Conservation (phyloP, 2,113 vertebrate genomes). For the Oncorhynchus masou region DNA sequence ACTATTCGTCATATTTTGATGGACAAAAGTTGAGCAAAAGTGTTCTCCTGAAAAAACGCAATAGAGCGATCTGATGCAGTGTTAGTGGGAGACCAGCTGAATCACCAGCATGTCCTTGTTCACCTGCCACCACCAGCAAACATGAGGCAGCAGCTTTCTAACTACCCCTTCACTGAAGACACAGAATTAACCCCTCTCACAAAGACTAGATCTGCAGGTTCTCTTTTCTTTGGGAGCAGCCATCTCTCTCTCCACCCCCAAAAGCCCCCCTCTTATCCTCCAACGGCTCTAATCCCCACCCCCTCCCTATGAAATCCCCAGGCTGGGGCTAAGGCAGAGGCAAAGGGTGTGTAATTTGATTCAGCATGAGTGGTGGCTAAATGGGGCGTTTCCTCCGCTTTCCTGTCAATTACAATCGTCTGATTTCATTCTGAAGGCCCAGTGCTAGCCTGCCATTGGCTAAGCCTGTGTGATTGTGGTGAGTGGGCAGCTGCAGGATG, state of each 20-base stretch:
- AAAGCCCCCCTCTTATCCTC: conserved; percentile 42
- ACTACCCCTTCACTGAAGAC: conserved; percentile 30
- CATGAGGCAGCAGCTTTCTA: conserved; percentile 2
- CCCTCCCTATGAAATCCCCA: conserved; percentile 60
- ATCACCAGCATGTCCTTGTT: conserved; percentile 39
- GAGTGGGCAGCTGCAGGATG: conserved; percentile 62
- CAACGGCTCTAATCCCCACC: conserved; percentile 67
- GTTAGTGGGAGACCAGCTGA: conserved; percentile 25
- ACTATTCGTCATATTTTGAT: conserved; percentile 27
- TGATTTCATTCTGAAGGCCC: conserved; percentile 70
- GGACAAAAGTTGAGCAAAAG: conserved; percentile 52
- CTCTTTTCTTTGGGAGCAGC: conserved; percentile 34
- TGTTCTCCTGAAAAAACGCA: conserved; percentile 14
- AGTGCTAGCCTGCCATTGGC: conserved; percentile 50
- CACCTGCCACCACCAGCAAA: conserved; percentile 13
- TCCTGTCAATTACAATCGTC: conserved; percentile 78
- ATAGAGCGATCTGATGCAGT: conserved; percentile 4
- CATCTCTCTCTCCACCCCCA: conserved; percentile 34
- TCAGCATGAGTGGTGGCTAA: conserved; percentile 74
- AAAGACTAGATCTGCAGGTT: conserved; percentile 46
- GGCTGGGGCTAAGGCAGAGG: conserved; percentile 64
- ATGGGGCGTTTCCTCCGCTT: conserved; percentile 75
- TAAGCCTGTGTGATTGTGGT: conserved; percentile 48
- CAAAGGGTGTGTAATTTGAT: conserved; percentile 78
- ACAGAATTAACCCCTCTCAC: conserved; percentile 39